Base-by-base conservation (phyloP, 2,888 invertebrate species). In the Cetonia aurata region DNA sequence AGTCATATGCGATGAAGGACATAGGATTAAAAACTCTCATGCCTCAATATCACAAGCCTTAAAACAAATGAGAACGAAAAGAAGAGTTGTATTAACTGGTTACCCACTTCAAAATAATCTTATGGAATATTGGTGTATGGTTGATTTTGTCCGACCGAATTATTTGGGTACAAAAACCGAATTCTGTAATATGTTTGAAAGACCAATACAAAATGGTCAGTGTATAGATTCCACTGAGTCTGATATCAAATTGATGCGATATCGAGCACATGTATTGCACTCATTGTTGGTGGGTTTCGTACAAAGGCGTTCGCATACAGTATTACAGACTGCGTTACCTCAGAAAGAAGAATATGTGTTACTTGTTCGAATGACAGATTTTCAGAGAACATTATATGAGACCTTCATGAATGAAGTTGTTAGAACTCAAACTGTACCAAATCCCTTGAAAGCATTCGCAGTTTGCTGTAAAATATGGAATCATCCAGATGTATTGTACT, bases 401-500 rank as follows among this genome's bases (percentile, higher is more conserved):
- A 91, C 92, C 9, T 98, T 97, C 81, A 97, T 98, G 94, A 94
- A 95, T 82, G 95, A 94, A 82, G 94, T 96, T 0, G 94, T 96
- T 0, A 88, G 95, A 25, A 92, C 92, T 15, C 93, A 95, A 62
- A 90, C 93, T 12, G 94, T 95, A 68, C 95, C 96, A 33, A 99
- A 99, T 87, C 98, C 99, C 0, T 86, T 99, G 69, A 98, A 98
- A 85, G 98, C 99, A 1, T 99, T 99, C 84, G 96, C 99, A 17
- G 97, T 99, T 70, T 99, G 99, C 83, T 98, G 98, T 82, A 99
- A 99, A 89, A 96, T 96, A 77, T 96, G 96, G 96, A 96, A 96
- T 82, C 96, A 96, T 85, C 96, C 96, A 0, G 96, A 96, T 82
- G 95, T 96, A 15, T 83, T 96, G 33, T 96, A 95, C 82, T 93